These are phyloP conservation scores for Steromphala cineraria DNA, from an alignment of 2,888 invertebrate genomes.

Conservation along the genomic window DNA sequence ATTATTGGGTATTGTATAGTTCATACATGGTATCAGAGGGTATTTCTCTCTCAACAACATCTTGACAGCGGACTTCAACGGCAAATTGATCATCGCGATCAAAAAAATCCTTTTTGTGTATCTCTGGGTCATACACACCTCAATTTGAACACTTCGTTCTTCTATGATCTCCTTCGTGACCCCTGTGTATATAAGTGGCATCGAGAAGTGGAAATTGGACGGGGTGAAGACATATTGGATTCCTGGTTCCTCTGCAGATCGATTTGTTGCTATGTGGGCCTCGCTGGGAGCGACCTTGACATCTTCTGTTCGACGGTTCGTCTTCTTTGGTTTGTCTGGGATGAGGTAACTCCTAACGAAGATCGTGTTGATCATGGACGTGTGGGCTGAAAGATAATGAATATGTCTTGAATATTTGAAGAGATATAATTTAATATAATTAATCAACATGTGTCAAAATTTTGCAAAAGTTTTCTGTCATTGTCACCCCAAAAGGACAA, in stretches of 20 bases:
- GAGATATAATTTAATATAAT: too few relatives aligned
- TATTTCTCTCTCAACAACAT: slow-evolving; percentile 63
- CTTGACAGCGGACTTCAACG: slow-evolving; percentile 62
- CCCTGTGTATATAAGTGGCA: slow-evolving; percentile 64
- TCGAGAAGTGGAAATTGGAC: slow-evolving; percentile 56
- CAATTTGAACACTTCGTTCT: slow-evolving; percentile 60
- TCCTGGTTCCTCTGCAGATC: slow-evolving; percentile 24
- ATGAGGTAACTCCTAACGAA: slow-evolving; percentile 67
- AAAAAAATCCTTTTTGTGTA: slow-evolving; percentile 61
- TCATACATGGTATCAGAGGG: slow-evolving; percentile 65
- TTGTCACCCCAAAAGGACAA: too few relatives aligned
- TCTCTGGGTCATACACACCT: slow-evolving; percentile 68
- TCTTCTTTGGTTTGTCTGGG: slow-evolving; percentile 65
- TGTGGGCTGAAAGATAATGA: slow-evolving; percentile 58
- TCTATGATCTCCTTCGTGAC: slow-evolving; percentile 55
- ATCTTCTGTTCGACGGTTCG: slow-evolving; percentile 69
- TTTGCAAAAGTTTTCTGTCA: too few relatives aligned
- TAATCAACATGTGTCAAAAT: too few relatives aligned
- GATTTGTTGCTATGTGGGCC: slow-evolving; percentile 33
- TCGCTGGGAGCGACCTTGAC: slow-evolving; percentile 55
- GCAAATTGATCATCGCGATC: slow-evolving; percentile 63
- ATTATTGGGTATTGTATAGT: slow-evolving; percentile 64
- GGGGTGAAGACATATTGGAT: slow-evolving; percentile 58
- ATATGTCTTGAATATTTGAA: neutral
- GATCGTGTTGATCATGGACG: slow-evolving; percentile 69